Evolutionary conservation across 2,888 invertebrate genomes (phyloP).

Genomic region (Agrochola litura): DNA sequence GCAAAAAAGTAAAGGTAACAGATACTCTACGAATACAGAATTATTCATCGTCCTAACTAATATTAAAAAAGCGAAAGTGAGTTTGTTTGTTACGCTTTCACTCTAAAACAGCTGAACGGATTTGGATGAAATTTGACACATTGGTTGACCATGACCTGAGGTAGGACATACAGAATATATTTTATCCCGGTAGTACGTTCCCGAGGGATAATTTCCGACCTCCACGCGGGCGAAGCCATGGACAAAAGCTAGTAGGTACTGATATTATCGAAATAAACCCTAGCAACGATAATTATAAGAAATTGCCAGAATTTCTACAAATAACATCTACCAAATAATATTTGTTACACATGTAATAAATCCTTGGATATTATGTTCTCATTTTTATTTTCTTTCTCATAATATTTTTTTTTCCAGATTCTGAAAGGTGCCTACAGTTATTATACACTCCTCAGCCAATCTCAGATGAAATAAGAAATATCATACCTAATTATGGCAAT

Average conservation of each 20-base stretch:
- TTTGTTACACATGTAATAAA: background rate
- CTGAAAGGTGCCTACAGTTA: constrained; percentile 83
- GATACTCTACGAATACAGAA: background rate
- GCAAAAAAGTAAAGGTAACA: background rate
- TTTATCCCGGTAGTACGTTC: no score
- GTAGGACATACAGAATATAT: no score
- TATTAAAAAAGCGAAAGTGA: no score
- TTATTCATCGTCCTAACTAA: no score
- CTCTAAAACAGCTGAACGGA: no score
- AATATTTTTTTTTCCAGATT: constrained; percentile 74
- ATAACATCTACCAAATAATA: background rate
- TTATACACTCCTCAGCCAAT: constrained; percentile 77
- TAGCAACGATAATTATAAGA: background rate
- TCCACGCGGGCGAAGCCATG: no score
- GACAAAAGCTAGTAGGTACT: background rate
- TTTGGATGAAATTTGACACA: no score
- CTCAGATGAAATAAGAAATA: constrained; percentile 67
- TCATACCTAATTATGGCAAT: background rate
- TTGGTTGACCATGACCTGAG: no score
- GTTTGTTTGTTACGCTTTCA: no score
- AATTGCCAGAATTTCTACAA: background rate
- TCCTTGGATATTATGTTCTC: background rate
- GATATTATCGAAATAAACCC: background rate
- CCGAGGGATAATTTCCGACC: no score
- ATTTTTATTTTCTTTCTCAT: background rate